These are phyloP conservation scores for Pelodiscus sinensis DNA, from an alignment of 2,113 vertebrate species.

Conservation along the genomic window DNA sequence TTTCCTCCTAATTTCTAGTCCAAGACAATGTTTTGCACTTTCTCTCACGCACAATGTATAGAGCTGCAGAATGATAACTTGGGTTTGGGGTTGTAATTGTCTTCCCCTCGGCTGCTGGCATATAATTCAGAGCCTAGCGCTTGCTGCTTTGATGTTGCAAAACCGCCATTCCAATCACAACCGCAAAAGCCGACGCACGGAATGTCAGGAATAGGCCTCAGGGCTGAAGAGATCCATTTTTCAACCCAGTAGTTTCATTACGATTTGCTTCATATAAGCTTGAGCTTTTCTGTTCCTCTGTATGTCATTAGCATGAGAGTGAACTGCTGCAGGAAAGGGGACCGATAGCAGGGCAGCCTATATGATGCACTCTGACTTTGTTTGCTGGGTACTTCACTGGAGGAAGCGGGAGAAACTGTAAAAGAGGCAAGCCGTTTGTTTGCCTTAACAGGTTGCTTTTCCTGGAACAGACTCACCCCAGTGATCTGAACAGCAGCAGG, in stretches of 20 bases:
- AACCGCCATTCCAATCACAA: not conserved
- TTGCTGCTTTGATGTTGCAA: not conserved
- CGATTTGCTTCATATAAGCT: not conserved
- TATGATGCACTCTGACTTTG: conserved; percentile 1
- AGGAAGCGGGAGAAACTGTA: not conserved
- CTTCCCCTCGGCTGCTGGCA: not conserved
- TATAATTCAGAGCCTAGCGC: not conserved
- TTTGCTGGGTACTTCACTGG: not conserved
- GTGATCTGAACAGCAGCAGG: not conserved
- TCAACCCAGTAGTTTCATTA: conserved; percentile 14
- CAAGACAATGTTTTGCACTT: not conserved
- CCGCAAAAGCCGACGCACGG: not conserved
- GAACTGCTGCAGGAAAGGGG: conserved; percentile 56
- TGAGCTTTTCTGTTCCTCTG: not conserved
- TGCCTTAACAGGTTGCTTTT: conserved; percentile 11
- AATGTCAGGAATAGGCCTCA: conserved; percentile 44
- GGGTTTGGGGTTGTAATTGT: not conserved
- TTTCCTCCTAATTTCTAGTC: conserved; percentile 4
- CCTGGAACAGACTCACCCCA: conserved; percentile 17
- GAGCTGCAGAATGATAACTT: not conserved
- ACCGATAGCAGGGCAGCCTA: conserved; percentile 36
- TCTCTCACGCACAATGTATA: not conserved
- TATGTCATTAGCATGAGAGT: not conserved
- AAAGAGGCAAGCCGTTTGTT: not conserved
- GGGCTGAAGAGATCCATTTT: conserved; percentile 49